phyloP scores from a whole-genome alignment of 2,113 vertebrate species.

The Pleuronectes platessa region DNA sequence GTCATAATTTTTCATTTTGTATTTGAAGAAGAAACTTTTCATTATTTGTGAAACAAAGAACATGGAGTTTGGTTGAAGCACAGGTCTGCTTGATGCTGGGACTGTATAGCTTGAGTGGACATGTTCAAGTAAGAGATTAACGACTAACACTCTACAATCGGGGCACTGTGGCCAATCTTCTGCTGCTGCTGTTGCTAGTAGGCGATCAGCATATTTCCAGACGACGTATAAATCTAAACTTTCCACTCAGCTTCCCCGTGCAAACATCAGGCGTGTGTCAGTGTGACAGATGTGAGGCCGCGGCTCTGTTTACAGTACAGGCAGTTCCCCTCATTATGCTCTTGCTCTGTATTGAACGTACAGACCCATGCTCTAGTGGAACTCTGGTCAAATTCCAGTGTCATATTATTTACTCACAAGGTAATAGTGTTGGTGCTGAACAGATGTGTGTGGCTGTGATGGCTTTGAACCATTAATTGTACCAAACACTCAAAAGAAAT shows the following conservation, averaged over 20 bases:
- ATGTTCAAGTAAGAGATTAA: too few species aligned
- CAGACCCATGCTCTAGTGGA: background rate
- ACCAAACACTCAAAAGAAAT: conserved; percentile 4
- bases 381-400: background rate
- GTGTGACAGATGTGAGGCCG: conserved; percentile 61
- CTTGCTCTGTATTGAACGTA: conserved; percentile 10
- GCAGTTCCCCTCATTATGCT: conserved; percentile 44
- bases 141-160: background rate
- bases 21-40: too few species aligned
- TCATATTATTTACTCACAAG: background rate
- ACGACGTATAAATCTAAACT: conserved; percentile 57
- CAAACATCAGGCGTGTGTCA: conserved; percentile 57
- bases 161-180: background rate
- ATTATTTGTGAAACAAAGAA: too few species aligned
- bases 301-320: conserved; percentile 68
- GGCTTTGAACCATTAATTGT: background rate
- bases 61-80: too few species aligned
- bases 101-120: too few species aligned
- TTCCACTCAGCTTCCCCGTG: conserved; percentile 59
- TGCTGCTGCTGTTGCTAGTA: background rate
- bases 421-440: background rate
- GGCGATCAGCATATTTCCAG: conserved; percentile 32
- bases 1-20: too few species aligned
- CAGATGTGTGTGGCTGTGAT: background rate
- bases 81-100: too few species aligned